Evolutionary conservation across 2,113 vertebrate species (phyloP).

Genomic region (Lophochroa leadbeateri): DNA sequence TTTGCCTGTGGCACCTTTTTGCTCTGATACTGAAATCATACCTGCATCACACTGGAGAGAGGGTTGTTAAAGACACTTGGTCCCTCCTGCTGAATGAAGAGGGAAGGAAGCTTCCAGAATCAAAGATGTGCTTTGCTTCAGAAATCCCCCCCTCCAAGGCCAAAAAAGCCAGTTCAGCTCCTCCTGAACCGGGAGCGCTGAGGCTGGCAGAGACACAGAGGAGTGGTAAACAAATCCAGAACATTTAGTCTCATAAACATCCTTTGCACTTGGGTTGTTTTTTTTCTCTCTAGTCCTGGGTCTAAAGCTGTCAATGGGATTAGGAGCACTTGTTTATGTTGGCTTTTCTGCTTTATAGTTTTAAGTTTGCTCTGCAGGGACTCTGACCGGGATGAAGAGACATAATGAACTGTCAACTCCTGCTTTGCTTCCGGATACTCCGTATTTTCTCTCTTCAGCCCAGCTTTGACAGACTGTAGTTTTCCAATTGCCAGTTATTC

Average conservation of each 20-base stretch:
- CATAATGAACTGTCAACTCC: neutral
- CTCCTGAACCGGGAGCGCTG: neutral
- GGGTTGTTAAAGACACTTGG: neutral
- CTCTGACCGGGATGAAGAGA: neutral
- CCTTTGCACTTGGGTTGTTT: slow-evolving; percentile 23
- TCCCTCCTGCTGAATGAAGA: neutral
- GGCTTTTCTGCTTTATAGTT: neutral
- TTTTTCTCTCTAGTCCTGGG: neutral
- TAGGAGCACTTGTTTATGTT: neutral
- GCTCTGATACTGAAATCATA: neutral
- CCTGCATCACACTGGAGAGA: neutral
- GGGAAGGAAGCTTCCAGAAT: neutral
- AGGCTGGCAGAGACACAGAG: slow-evolving; percentile 21
- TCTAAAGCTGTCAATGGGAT: slow-evolving; percentile 39
- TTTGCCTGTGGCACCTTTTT: neutral
- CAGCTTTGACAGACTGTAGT: neutral
- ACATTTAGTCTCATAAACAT: slow-evolving; percentile 56
- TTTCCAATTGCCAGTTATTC: neutral
- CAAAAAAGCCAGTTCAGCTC: neutral
- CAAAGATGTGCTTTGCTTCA: neutral
- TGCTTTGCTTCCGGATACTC: neutral
- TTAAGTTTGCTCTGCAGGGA: neutral
- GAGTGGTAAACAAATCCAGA: slow-evolving; percentile 50
- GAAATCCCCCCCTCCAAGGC: neutral
- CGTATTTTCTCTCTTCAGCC: neutral